Evolutionary conservation across 1,140 invertebrate species (phyloP), one percentile per base, ranked within the genome.

Genomic region (Lepidurus couesii): DNA sequence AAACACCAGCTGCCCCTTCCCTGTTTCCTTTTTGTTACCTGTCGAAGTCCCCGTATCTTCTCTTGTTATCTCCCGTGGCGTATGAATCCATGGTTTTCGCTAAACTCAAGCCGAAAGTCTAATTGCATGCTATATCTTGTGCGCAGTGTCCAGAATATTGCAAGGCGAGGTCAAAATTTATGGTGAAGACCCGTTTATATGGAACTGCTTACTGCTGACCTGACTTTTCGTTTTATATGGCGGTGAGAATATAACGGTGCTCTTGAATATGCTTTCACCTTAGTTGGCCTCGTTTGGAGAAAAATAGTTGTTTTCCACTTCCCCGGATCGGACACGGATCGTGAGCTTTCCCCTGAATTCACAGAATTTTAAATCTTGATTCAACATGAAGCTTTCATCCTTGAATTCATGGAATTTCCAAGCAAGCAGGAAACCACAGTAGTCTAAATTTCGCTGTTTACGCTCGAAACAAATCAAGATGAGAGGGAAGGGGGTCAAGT

Each of bases 61-160:
- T 65, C 16, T 47, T 16, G 45, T 21, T 16, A 21, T 65, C 53
- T 65, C 53, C 53, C 21, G 53, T 65, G 53, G 53, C 16, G 53
- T 65, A 65, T 16, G 53, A 65, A 65, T 21, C 53, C 53, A 65
- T 65, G 53, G 9, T 9, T 21, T 65, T 65, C 21, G 13, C 53
- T 65, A 21, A 65, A 65, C 53, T 21, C 21, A 21, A 13, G 53
- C 21, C 53, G 53, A 65, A 65, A 65, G 21, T 65, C 53, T 65
- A 65, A 65, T 65, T 65, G n/a, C 53, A 65, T 65, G 53, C 53
- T 65, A 65, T 65, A 65, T n/a, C 53, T 65, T 34, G 8, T 21
- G 53, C 16, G 1, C 53, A 65, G 53, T 21, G 21, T 13, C 53
- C 16, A 13, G 53, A n/a, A 21, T 65, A n/a, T 13, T 65, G 53